phyloP scores from a whole-genome alignment of 2,888 invertebrate species.

The Mesorhabditis belari region DNA sequence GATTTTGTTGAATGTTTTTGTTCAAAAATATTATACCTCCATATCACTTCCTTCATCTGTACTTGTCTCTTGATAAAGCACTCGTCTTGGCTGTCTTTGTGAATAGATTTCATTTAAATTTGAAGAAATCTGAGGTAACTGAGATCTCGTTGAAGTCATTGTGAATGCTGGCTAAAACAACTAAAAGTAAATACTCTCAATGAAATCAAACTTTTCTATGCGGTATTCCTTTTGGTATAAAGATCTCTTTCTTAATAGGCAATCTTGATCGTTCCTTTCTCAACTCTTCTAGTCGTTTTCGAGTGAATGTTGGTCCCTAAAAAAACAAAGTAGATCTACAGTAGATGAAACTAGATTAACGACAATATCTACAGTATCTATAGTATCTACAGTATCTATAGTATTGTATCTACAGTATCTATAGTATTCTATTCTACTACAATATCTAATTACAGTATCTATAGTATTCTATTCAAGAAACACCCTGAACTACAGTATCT shows the following conservation, averaged over 20 bases:
- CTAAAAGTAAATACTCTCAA: no score
- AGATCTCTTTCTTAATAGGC: neutral
- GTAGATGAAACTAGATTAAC: no score
- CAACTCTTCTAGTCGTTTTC: neutral
- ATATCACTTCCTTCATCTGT: neutral
- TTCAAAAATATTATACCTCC: neutral
- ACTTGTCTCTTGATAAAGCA: neutral
- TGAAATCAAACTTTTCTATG: neutral
- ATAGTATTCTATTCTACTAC: no score
- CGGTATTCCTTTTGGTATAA: neutral
- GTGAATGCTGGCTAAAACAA: no score
- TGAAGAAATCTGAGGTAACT: neutral
- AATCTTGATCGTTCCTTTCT: neutral
- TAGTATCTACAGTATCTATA: no score
- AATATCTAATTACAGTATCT: no score
- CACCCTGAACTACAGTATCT: no score
- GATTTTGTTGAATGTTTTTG: neutral
- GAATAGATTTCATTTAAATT: neutral
- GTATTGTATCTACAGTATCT: no score
- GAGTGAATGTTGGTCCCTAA: neutral
- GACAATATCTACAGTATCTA: no score
- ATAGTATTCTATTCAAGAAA: no score
- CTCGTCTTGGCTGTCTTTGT: neutral
- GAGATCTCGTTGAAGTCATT: no score
- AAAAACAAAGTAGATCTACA: no score